Evolutionary conservation across 2,888 invertebrate genomes (phyloP), one percentile per base, ranked within the genome.

Genomic region (Rhorus exstirpatorius): DNA sequence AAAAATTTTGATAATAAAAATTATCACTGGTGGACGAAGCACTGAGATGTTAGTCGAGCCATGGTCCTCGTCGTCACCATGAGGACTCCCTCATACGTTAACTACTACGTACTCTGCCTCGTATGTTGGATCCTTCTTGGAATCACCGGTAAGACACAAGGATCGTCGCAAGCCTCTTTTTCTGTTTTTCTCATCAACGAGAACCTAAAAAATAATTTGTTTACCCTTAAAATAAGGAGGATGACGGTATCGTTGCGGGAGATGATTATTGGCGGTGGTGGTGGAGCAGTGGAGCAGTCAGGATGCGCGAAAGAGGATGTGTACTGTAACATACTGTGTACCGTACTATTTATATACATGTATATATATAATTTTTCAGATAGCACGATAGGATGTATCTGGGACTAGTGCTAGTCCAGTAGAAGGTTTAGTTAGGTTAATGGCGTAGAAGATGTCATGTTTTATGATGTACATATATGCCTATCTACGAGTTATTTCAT

Each of bases 21-120:
- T 81, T 61, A 63, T 70, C 78, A 74, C 63, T 74, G 84, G 75
- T 84, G 77, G 79, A 83, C 78, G 79, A 82, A 79, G 63, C 83
- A 86, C 81, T 86, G 86, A 86, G 76, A 86, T 86, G 86, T 79
- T 86, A 86, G 83, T 81, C 86, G 84, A 86, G 83, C 84, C 86
- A 86, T 85, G 86, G 88, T 87, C 86, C 85, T 86, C 84, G 86
- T 88, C 89, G 88, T 89, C 92, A 91, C 88, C 91, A 92, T 93
- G 92, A 92, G 92, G 91, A 91, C 92, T 87, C 89, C 91, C 90
- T 91, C 92, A 86, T 92, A 91, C 90, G 90, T 92, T 86, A 92
- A 92, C 88, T 93, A 92, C 87, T 93, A 93, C 90, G 90, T 93
- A 87, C 91, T 93, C 88, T 92, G 92, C 90, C 91, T 93, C 90